These are phyloP conservation scores for Pelobates fuscus DNA, from an alignment of 2,113 vertebrate genomes.

Conservation along the genomic window DNA sequence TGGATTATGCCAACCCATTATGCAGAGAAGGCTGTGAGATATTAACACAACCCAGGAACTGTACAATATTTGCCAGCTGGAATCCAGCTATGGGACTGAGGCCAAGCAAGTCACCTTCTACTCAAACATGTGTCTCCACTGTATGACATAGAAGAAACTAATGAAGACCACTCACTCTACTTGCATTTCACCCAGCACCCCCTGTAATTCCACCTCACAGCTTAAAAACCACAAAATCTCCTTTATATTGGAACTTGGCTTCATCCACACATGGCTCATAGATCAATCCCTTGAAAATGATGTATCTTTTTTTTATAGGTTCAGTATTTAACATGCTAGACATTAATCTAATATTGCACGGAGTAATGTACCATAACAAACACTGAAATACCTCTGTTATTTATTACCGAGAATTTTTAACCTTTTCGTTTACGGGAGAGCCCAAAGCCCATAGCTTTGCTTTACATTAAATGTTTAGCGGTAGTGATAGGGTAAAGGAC, in stretches of 20 bases:
- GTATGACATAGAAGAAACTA: constrained; percentile 45
- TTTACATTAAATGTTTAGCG: constrained; percentile 26
- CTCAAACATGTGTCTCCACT: constrained; percentile 46
- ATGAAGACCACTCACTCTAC: constrained; percentile 47
- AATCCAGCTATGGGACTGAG: constrained; percentile 30
- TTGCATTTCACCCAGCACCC: constrained; percentile 38
- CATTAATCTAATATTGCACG: constrained; percentile 46
- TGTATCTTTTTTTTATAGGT: constrained; percentile 49
- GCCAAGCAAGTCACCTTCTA: constrained; percentile 49
- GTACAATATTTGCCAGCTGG: constrained; percentile 45
- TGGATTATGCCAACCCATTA: constrained; percentile 17
- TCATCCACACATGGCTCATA: constrained; percentile 47
- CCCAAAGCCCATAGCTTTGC: constrained; percentile 5
- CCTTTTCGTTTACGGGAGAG: constrained; percentile 17
- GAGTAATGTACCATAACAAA: constrained; percentile 46
- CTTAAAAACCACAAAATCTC: constrained; percentile 30
- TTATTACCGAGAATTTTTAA: constrained; percentile 44
- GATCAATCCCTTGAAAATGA: constrained; percentile 47
- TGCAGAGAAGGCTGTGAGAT: constrained; percentile 30
- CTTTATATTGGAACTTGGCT: constrained; percentile 44
- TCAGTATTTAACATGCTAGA: constrained; percentile 45
- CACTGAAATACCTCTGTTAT: constrained; percentile 47
- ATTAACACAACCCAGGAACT: constrained; percentile 32
- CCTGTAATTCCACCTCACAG: constrained; percentile 34
- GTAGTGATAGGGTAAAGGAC: constrained; percentile 32